phyloP scores from a whole-genome alignment of 2,888 invertebrate genomes.

The Escarpia spicata region DNA sequence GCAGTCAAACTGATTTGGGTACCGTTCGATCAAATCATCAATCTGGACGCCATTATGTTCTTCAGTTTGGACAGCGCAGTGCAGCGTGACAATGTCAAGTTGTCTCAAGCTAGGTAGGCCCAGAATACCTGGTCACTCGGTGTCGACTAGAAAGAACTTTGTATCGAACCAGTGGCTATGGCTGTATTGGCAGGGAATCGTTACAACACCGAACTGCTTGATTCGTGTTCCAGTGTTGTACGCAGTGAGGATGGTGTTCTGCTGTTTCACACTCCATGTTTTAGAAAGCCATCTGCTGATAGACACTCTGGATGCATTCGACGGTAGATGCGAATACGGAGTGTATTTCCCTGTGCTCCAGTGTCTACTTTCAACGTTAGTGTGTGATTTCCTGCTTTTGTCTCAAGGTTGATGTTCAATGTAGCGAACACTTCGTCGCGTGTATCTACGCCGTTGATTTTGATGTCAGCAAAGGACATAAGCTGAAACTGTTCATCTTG shows the following conservation, averaged over 20 bases:
- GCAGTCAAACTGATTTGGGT: constrained; percentile 1
- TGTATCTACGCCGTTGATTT: not conserved
- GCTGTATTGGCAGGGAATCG: not conserved
- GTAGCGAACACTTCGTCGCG: not conserved
- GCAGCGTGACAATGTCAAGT: not conserved
- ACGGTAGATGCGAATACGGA: not conserved
- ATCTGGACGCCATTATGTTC: not conserved
- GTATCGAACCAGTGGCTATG: not conserved
- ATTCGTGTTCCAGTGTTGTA: not conserved
- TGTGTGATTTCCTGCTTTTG: not conserved
- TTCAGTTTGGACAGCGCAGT: not conserved
- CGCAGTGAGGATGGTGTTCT: too few relatives aligned
- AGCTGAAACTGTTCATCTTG: not conserved
- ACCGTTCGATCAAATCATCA: not conserved
- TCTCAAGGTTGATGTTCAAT: constrained; percentile 7
- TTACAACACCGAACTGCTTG: not conserved
- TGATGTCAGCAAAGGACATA: not conserved
- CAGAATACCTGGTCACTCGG: not conserved
- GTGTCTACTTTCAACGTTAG: not conserved
- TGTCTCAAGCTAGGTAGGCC: not conserved
- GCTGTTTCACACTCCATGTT: not conserved
- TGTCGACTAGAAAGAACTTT: not conserved
- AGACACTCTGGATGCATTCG: constrained; percentile 14
- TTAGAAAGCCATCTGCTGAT: not conserved
- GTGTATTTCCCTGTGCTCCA: not conserved